Evolutionary conservation across 2,113 vertebrate genomes (phyloP).

Genomic region (Hemiprocne comata): DNA sequence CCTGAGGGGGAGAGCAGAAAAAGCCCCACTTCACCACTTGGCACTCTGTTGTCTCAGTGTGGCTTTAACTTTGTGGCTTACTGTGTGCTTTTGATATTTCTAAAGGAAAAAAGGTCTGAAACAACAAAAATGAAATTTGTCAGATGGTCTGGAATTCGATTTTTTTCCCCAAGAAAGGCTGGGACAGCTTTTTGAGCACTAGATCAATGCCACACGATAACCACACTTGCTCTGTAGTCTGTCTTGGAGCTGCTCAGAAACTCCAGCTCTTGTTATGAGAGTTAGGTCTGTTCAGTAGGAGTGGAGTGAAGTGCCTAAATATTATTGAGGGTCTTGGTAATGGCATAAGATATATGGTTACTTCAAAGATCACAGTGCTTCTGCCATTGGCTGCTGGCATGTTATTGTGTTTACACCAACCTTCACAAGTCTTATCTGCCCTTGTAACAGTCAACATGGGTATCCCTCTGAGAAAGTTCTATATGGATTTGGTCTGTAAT

Average conservation of each 20-base stretch:
- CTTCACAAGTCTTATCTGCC: not conserved
- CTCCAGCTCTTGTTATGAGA: not conserved
- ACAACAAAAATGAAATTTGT: not conserved
- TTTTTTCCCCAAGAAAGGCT: not conserved
- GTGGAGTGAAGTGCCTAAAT: not conserved
- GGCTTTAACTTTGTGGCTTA: not conserved
- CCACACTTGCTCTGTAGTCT: not conserved
- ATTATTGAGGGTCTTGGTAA: not conserved
- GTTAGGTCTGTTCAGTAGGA: not conserved
- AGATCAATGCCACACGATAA: fast-evolving
- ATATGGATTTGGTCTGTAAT: not conserved
- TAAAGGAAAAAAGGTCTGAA: not conserved
- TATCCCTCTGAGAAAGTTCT: not conserved
- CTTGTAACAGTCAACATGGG: not conserved
- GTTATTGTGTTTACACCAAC: not conserved
- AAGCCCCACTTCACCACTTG: not conserved
- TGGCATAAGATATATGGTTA: not conserved
- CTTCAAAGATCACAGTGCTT: not conserved
- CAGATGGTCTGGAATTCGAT: not conserved
- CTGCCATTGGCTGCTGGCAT: not conserved
- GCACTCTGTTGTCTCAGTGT: not conserved
- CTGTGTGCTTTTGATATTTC: not conserved
- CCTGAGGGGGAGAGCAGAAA: not conserved
- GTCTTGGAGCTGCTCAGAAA: not conserved
- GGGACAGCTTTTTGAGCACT: not conserved